Conservation (phyloP, 2,888 invertebrate species). For the Gymnosoma rotundatum region DNA sequence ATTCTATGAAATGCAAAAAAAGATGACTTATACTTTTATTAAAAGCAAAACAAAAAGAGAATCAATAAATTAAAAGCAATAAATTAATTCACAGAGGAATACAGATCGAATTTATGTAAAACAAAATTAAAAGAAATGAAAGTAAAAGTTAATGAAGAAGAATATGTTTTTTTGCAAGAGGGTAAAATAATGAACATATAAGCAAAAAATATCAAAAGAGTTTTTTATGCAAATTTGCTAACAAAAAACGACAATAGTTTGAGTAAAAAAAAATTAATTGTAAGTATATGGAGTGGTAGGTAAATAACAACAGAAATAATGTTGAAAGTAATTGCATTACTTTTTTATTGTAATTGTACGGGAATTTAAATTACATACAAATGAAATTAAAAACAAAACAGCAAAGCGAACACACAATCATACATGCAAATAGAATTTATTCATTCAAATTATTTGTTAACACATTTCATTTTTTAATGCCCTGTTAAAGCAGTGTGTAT, state of each 20-base stretch:
- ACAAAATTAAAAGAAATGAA: conserved; percentile 9
- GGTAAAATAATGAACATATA: conserved; percentile 20
- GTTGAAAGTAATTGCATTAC: conserved; percentile 74
- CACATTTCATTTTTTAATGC: conserved; percentile 26
- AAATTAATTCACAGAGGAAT: conserved; percentile 70
- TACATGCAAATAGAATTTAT: background rate
- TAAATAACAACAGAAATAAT: conserved; percentile 60
- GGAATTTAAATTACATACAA: conserved; percentile 12
- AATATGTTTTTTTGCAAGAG: conserved; percentile 25
- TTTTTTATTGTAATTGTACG: conserved; percentile 63
- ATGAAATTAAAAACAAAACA: conserved; percentile 4
- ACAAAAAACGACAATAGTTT: conserved; percentile 26
- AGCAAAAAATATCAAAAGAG: conserved; percentile 11
- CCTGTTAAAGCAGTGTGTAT: background rate
- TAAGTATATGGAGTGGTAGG: too few species aligned
- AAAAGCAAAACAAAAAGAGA: conserved; percentile 11
- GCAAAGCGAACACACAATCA: background rate
- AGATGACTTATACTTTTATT: conserved; percentile 30
- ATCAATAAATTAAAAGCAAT: conserved; percentile 69
- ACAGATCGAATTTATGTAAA: conserved; percentile 59
- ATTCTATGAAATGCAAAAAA: conserved; percentile 56
- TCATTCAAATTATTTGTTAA: conserved; percentile 42
- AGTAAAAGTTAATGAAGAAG: conserved; percentile 36
- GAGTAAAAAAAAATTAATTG: conserved; percentile 5
- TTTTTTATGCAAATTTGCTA: conserved; percentile 54